Conservation (phyloP, 2,113 vertebrate genomes). For the Gasterosteus nipponicus region DNA sequence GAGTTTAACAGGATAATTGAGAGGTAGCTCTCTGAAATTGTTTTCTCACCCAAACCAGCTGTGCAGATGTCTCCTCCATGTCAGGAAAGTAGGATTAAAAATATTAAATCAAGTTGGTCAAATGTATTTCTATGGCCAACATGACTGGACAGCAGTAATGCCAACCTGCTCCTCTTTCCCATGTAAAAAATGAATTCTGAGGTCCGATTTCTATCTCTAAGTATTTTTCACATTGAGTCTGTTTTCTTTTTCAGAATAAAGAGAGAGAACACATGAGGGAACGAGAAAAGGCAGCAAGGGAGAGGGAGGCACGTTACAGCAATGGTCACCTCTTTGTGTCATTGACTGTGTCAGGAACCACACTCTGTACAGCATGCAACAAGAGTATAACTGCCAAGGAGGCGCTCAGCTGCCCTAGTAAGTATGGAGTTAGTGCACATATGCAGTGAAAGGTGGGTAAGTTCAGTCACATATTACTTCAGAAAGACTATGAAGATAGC, state of each 20-base stretch:
- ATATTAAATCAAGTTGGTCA: no score
- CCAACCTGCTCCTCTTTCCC: neutral
- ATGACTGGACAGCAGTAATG: no score
- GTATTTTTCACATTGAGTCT: neutral
- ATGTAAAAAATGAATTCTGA: neutral
- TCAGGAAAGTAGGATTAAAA: no score
- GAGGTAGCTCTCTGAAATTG: no score
- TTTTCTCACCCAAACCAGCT: no score
- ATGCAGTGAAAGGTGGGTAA: neutral
- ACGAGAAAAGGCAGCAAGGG: conserved; percentile 85
- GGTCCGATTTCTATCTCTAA: neutral
- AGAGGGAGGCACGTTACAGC: conserved; percentile 88
- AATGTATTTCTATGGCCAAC: no score
- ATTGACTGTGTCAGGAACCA: conserved; percentile 90
- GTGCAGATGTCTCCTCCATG: no score
- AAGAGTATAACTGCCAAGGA: conserved; percentile 97
- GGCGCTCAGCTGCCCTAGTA: conserved; percentile 91
- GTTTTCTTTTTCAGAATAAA: conserved; percentile 80
- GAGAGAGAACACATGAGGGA: conserved; percentile 90
- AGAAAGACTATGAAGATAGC: neutral
- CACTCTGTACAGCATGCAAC: conserved; percentile 91
- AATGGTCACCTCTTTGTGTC: conserved; percentile 94
- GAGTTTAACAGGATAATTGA: no score
- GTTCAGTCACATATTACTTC: neutral
- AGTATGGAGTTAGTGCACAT: conserved; percentile 15